phyloP scores from a whole-genome alignment of 1,140 invertebrate species.

The Heliconius congener region DNA sequence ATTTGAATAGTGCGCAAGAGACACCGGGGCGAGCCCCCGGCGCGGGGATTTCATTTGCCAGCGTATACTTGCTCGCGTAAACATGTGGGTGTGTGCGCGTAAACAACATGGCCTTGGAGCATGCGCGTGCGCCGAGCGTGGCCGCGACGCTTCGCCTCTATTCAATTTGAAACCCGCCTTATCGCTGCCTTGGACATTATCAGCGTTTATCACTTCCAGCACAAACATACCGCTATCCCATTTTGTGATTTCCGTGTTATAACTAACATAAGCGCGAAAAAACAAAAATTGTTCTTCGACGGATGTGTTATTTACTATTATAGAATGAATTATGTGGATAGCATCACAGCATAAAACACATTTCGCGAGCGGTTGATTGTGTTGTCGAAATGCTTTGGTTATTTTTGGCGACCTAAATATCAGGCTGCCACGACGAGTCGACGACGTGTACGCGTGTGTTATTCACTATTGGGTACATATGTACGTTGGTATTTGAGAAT shows the following conservation, averaged over 20 bases:
- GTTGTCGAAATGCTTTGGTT: conserved; percentile 55
- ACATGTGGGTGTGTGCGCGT: conserved; percentile 66
- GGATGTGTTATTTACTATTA: neutral
- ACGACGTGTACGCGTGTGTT: conserved; percentile 43
- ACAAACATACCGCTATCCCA: conserved; percentile 19
- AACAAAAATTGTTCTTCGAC: neutral
- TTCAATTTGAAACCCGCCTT: conserved; percentile 52
- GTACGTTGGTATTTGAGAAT: neutral
- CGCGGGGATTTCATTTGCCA: conserved; percentile 43
- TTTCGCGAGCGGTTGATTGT: conserved; percentile 51
- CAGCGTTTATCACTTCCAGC: conserved; percentile 55
- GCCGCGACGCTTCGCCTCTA: conserved; percentile 43
- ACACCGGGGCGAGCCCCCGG: neutral
- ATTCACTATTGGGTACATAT: conserved; percentile 11
- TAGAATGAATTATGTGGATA: neutral
- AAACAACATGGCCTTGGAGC: conserved; percentile 76
- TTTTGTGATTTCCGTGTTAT: neutral
- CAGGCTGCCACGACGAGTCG: conserved; percentile 44
- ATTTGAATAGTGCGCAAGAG: conserved; percentile 43
- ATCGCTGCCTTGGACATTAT: conserved; percentile 51
- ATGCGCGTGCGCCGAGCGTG: conserved; percentile 56
- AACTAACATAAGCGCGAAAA: neutral
- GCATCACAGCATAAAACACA: neutral
- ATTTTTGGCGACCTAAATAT: conserved; percentile 79
- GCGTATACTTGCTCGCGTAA: conserved; percentile 59